A percentile compares a stretch with the other conserved stretches of the same genome.
Conservation (phyloP, 37 sponge, comb jelly and placozoan genomes). For the Axinella damicornis region DNA sequence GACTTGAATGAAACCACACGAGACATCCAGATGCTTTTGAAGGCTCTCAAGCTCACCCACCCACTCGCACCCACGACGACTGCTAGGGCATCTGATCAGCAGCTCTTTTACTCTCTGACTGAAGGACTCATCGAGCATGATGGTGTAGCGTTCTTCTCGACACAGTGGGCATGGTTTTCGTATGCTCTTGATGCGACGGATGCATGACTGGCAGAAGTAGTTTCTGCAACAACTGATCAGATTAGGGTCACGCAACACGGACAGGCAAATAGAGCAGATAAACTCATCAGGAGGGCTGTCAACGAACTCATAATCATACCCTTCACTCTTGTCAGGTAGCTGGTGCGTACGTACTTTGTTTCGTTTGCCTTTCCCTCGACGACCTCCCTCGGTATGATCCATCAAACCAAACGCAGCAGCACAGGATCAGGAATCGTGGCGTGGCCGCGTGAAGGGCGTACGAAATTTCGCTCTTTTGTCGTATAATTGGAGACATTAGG, state of each 20-base stretch:
- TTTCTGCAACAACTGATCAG: slow-evolving; percentile 41
- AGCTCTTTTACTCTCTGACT: background rate
- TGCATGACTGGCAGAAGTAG: slow-evolving; percentile 19
- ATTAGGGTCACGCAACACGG: slow-evolving; percentile 27
- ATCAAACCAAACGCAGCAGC: background rate
- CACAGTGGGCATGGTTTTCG: slow-evolving; percentile 25
- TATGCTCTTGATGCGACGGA: background rate
- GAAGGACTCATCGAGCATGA: background rate
- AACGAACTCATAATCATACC: slow-evolving; percentile 17
- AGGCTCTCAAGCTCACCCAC: slow-evolving; percentile 6
- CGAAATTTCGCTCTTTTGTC: no score
- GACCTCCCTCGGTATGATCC: background rate
- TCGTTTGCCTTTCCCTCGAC: no score
- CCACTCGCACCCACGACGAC: slow-evolving; percentile 34
- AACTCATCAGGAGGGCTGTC: background rate
- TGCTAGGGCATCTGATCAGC: slow-evolving; percentile 34
- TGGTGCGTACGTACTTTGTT: no score
- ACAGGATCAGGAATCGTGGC: no score
- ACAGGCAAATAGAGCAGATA: slow-evolving; percentile 14
- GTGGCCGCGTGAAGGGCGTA: no score
- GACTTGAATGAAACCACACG: background rate
- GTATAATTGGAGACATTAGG: no score
- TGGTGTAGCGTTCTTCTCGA: background rate
- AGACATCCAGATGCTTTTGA: slow-evolving; percentile 3
- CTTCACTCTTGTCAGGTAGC: background rate